These are phyloP conservation scores for Heliothis subflexa DNA, from an alignment of 1,140 invertebrate genomes.

Conservation along the genomic window DNA sequence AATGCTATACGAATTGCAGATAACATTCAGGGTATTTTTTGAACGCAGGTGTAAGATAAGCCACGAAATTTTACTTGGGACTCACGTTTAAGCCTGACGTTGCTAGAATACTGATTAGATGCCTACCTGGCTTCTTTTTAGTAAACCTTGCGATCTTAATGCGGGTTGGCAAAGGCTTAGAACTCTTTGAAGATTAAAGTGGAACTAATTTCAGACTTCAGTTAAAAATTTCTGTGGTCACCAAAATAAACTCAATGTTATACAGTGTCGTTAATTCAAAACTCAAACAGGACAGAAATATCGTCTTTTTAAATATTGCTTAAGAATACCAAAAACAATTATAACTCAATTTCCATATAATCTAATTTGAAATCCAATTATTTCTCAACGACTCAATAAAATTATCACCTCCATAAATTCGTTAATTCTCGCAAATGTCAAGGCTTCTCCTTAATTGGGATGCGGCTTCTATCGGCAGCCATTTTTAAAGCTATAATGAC, in stretches of 20 bases:
- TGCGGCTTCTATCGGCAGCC: conserved; percentile 46
- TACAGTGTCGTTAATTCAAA: no score
- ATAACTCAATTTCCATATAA: no score
- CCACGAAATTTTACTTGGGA: background rate
- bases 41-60: conserved; percentile 29
- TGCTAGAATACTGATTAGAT: conserved; percentile 16
- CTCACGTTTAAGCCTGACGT: conserved; percentile 9
- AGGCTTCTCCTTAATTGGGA: conserved; percentile 42
- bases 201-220: no score
- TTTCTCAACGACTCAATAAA: background rate
- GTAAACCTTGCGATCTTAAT: background rate
- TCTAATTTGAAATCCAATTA: no score
- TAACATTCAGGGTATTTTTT: background rate
- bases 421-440: conserved; percentile 24
- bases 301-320: no score
- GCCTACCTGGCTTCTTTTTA: background rate
- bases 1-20: background rate
- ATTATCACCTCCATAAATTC: conserved; percentile 28
- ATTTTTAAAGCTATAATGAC: conserved; percentile 40
- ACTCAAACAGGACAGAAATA: no score
- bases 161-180: background rate
- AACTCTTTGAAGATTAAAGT: background rate
- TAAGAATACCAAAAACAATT: no score
- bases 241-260: no score
- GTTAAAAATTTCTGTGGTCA: no score